A percentile compares a stretch with the other conserved stretches of the same genome.
These are phyloP conservation scores for Ochropacha duplaris DNA, from an alignment of 2,888 invertebrate species.

Conservation along the genomic window DNA sequence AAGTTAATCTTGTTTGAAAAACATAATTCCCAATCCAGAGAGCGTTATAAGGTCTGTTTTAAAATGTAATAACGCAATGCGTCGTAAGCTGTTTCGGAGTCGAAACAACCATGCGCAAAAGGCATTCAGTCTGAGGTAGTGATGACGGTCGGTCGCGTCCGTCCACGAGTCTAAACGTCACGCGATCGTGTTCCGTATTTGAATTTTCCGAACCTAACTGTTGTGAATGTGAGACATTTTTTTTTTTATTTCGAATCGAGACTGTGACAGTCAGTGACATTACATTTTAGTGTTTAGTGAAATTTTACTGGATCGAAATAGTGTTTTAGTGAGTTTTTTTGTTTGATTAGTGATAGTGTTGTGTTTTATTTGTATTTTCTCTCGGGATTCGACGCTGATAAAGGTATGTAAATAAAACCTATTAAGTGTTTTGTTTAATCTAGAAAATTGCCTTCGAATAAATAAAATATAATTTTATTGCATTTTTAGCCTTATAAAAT, in stretches of 20 bases:
- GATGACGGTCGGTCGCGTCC: constrained; percentile 30
- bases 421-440: too few relatives aligned
- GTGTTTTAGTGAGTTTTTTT: background rate
- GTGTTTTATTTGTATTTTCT: background rate
- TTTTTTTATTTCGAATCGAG: background rate
- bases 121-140: constrained; percentile 54
- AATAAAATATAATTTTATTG: too few relatives aligned
- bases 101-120: constrained; percentile 72
- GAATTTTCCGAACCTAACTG: constrained; percentile 4
- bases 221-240: constrained; percentile 6
- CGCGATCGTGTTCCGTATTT: constrained; percentile 6
- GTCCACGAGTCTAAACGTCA: constrained; percentile 8
- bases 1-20: constrained; percentile 1
- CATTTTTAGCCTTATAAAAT: too few relatives aligned
- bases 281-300: background rate
- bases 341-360: background rate
- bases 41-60: constrained; percentile 53
- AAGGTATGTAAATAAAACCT: background rate
- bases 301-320: background rate
- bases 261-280: background rate
- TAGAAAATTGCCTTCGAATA: too few relatives aligned
- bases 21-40: background rate
- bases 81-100: constrained; percentile 73
- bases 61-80: constrained; percentile 72
- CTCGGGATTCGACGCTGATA: background rate